Base-by-base conservation (phyloP, 2,888 invertebrate species). In the Mamestra brassicae region DNA sequence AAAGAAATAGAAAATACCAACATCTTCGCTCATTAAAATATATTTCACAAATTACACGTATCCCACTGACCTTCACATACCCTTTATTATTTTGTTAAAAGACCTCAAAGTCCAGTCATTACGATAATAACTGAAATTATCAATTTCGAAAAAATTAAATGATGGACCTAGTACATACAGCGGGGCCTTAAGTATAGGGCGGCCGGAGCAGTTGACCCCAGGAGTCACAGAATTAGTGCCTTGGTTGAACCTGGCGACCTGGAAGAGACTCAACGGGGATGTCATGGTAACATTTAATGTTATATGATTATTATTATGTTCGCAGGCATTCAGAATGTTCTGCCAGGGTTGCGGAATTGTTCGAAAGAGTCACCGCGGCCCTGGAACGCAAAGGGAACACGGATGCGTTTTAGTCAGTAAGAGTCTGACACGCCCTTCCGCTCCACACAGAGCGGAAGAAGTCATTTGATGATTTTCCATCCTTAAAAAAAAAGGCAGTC, bases 191-290 rank as follows among this genome's bases (percentile, higher is more conserved):
- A 85, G 76, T 85, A 84, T 61, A 85, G 83, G 84, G 78, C 61
- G 66, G 62, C 45, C 60, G 76, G 76, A 76, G 55, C 73, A 76
- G 57, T 74, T 85, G 87, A 89, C 86, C 88, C 13, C 62, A 17
- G 36, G 52, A 89, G 87, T 89, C 89, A 78, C 64, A 64, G 76
- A 83, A 87, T 88, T 87, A 85, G 87, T 85, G 75, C 76, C 81
- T 74, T 75, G 69, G 69, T 67, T 66, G 54, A 80, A 57, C 70
- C 70, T 42, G 26, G 38, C n/a, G 67, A 61, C 38, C 81, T 78
- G 78, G 76, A 81, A 67, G 81, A 76, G 79, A 71, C 67, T 72
- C 76, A 83, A 77, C 80, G 75, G 74, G 58, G 47, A 65, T 67
- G 50, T 55, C 66, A 61, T 73, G 66, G 68, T 76, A 47, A 78